Evolutionary conservation across 2,797 vertebrate species (phyloP).

Genomic region (Luscinia luscinia): DNA sequence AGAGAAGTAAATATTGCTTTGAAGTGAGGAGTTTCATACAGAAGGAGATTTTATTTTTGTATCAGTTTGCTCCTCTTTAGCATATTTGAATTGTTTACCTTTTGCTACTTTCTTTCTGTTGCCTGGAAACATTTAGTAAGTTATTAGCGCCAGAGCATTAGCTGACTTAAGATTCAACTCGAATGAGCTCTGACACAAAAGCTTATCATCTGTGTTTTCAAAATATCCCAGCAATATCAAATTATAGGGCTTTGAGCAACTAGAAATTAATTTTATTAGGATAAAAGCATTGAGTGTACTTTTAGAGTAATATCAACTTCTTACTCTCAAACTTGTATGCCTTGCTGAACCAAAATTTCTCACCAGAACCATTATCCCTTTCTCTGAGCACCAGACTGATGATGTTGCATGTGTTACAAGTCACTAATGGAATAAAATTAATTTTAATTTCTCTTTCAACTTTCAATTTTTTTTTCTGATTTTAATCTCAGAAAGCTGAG

Average conservation of each 20-base stretch:
- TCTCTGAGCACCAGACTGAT: background rate
- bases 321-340: background rate
- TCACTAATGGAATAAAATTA: background rate
- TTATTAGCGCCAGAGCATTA: slow-evolving; percentile 15
- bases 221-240: background rate
- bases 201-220: background rate
- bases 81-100: slow-evolving; percentile 5
- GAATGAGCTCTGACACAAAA: background rate
- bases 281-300: background rate
- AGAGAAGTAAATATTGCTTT: background rate
- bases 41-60: slow-evolving; percentile 11
- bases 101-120: slow-evolving; percentile 59
- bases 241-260: background rate
- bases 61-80: background rate
- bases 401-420: background rate
- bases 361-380: background rate
- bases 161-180: slow-evolving; percentile 32
- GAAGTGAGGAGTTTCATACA: background rate
- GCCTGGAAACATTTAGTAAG: slow-evolving; percentile 69
- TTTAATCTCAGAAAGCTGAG: background rate
- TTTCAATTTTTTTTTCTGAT: background rate
- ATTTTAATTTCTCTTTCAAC: background rate
- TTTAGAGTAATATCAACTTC: background rate
- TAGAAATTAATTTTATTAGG: background rate
- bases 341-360: background rate